Conservation (phyloP, 2,113 vertebrate species). For the Murina feae region DNA sequence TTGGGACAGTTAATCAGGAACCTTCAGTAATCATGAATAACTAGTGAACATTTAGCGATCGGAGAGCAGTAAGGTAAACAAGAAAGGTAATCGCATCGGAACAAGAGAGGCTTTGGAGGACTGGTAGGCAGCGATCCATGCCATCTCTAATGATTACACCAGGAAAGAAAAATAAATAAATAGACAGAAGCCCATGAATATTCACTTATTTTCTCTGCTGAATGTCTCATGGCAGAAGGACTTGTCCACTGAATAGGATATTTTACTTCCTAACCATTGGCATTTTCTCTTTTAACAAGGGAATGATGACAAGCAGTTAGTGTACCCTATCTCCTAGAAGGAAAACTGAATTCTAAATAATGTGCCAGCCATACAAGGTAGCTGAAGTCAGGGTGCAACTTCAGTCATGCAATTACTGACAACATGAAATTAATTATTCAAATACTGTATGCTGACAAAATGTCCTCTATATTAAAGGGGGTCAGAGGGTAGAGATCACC, state of each 20-base stretch:
- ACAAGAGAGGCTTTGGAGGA: constrained; percentile 48
- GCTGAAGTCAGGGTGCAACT: not conserved
- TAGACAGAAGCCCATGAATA: not conserved
- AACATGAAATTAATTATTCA: constrained; percentile 32
- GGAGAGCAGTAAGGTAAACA: constrained; percentile 60
- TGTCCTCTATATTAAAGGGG: constrained; percentile 17
- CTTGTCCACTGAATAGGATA: constrained; percentile 61
- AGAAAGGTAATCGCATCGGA: constrained; percentile 47
- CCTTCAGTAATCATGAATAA: constrained; percentile 61
- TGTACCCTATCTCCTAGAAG: constrained; percentile 52
- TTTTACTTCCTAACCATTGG: constrained; percentile 56
- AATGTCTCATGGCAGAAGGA: constrained; percentile 27
- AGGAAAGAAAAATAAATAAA: constrained; percentile 37
- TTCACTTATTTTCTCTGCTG: constrained; percentile 47
- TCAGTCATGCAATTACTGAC: constrained; percentile 1
- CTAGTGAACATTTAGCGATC: constrained; percentile 61
- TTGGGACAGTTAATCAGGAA: constrained; percentile 67
- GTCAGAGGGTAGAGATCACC: not conserved
- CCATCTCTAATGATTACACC: constrained; percentile 50
- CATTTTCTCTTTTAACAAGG: constrained; percentile 50
- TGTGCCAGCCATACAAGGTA: not conserved
- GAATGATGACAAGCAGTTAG: constrained; percentile 51
- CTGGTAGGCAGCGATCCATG: constrained; percentile 30
- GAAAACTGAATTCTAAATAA: constrained; percentile 50
- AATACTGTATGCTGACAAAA: not conserved